These are phyloP conservation scores for Gymnogyps californianus DNA, from an alignment of 2,113 vertebrate genomes.

Conservation along the genomic window DNA sequence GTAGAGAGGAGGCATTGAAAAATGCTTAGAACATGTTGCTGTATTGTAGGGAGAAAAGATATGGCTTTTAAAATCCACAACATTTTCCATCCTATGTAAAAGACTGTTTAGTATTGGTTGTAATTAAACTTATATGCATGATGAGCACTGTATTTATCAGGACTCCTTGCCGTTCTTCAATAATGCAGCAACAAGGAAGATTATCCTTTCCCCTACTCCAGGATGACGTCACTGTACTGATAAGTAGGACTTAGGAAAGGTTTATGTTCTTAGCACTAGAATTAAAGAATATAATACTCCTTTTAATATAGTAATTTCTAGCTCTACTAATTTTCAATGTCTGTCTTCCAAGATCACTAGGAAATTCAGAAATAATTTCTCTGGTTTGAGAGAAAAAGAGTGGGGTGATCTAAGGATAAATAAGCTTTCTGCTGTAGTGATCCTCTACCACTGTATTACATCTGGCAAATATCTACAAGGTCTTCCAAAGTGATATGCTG, in stretches of 20 bases:
- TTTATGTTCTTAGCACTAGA: conserved; percentile 57
- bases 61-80: neutral
- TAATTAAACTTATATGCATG: neutral
- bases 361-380: conserved; percentile 48
- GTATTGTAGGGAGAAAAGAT: neutral
- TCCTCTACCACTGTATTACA: conserved; percentile 28
- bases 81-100: neutral
- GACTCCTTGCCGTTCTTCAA: conserved; percentile 14
- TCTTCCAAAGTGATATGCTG: conserved; percentile 21
- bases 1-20: neutral
- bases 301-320: conserved; percentile 28
- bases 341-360: conserved; percentile 36
- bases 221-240: conserved; percentile 41
- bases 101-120: neutral
- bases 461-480: conserved; percentile 39
- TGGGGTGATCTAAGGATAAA: conserved; percentile 62
- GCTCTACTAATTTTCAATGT: conserved; percentile 25
- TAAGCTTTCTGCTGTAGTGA: neutral
- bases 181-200: conserved; percentile 22
- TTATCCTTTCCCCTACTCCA: conserved; percentile 44
- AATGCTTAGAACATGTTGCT: neutral
- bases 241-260: conserved; percentile 54
- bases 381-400: neutral
- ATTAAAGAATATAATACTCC: conserved; percentile 53
- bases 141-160: neutral